Evolutionary conservation across 2,888 invertebrate species (phyloP).

Genomic region (Mallateleia sp.): DNA sequence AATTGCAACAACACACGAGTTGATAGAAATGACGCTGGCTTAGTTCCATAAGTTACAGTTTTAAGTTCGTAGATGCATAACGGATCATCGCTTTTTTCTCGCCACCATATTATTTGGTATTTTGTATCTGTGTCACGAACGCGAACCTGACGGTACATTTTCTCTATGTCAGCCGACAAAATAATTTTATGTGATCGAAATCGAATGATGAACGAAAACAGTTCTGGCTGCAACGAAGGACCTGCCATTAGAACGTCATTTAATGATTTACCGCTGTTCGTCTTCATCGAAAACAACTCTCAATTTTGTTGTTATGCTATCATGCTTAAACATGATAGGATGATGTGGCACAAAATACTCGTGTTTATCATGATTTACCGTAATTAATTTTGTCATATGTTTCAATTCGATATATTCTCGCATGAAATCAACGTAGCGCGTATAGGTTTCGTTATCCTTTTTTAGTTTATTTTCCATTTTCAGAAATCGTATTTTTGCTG

Average conservation of each 20-base stretch:
- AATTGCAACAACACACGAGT: not conserved
- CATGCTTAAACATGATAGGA: no score
- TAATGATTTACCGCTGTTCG: no score
- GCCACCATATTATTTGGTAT: conserved; percentile 33
- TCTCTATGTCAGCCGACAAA: conserved; percentile 29
- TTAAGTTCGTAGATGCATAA: conserved; percentile 6
- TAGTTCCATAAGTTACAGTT: conserved; percentile 16
- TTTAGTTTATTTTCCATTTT: not conserved
- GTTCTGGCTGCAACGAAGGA: conserved; percentile 2
- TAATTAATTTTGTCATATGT: not conserved
- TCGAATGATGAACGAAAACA: not conserved
- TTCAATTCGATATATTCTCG: not conserved
- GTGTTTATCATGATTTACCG: not conserved
- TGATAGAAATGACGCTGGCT: conserved; percentile 15
- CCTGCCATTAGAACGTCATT: no score
- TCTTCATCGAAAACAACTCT: no score
- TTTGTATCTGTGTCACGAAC: conserved; percentile 23
- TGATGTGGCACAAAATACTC: no score
- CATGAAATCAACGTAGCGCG: not conserved
- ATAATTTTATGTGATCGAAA: not conserved
- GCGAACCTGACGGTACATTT: conserved; percentile 38
- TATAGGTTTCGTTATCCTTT: not conserved
- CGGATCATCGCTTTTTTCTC: not conserved
- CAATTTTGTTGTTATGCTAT: no score
- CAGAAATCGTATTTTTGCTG: conserved; percentile 8